phyloP scores from a whole-genome alignment of 2,888 invertebrate genomes.

The Nasonia oneida region DNA sequence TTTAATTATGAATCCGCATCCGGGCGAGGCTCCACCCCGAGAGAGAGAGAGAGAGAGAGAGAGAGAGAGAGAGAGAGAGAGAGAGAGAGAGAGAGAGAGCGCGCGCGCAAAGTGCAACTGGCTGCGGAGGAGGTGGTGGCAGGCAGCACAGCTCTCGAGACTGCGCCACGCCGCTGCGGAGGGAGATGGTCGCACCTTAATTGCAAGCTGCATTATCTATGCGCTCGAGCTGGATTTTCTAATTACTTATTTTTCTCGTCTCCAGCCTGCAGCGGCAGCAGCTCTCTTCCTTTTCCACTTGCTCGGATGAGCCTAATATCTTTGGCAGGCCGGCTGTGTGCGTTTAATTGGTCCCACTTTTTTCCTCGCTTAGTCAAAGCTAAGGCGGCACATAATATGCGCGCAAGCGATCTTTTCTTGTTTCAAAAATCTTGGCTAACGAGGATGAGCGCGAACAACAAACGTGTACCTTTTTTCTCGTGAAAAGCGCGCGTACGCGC shows the following conservation, averaged over 20 bases:
- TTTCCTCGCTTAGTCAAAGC: slow-evolving; percentile 1
- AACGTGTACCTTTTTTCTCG: not conserved
- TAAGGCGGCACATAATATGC: not conserved
- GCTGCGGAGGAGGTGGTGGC: not conserved
- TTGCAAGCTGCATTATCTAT: slow-evolving; percentile 79
- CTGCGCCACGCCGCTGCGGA: slow-evolving; percentile 7
- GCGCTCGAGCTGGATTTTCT: slow-evolving; percentile 72
- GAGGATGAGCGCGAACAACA: not conserved
- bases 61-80: not conserved
- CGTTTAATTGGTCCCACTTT: slow-evolving; percentile 72
- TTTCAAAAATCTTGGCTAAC: not conserved
- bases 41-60: slow-evolving; percentile 18
- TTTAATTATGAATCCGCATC: slow-evolving; percentile 79
- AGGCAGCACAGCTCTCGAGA: slow-evolving; percentile 15
- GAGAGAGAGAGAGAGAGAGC: not conserved
- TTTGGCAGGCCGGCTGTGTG: slow-evolving; percentile 75
- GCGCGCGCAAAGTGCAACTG: not conserved
- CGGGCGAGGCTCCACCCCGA: slow-evolving; percentile 78
- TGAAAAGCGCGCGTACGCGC: not conserved
- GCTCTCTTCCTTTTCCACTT: slow-evolving; percentile 63
- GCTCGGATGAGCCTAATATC: slow-evolving; percentile 75
- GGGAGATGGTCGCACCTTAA: slow-evolving; percentile 75
- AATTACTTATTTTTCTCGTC: slow-evolving; percentile 55
- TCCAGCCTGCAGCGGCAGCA: slow-evolving; percentile 33
- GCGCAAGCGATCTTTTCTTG: not conserved